Evolutionary conservation across 2,113 vertebrate genomes (phyloP).

Genomic region (Cisticola juncidis): DNA sequence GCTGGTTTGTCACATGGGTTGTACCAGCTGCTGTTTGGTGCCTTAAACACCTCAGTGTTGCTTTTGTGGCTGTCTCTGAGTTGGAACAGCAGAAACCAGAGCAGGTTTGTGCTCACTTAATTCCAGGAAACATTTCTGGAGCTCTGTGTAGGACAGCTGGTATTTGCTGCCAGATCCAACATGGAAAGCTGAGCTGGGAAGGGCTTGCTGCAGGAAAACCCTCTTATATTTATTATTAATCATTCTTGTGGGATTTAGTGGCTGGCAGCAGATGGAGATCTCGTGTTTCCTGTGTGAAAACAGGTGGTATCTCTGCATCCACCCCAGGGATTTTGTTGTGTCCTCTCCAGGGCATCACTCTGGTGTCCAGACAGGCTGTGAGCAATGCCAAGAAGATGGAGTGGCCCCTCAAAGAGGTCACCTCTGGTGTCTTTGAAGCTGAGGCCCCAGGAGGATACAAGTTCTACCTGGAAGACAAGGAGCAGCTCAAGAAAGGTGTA

Average conservation of each 20-base stretch:
- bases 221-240: not conserved
- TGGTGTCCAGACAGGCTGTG: slow-evolving; percentile 89
- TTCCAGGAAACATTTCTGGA: not conserved
- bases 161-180: not conserved
- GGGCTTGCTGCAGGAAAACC: not conserved
- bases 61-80: not conserved
- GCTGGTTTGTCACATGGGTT: not conserved
- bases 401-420: slow-evolving; percentile 86
- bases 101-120: not conserved
- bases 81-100: not conserved
- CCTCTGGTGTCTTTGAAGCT: slow-evolving; percentile 79
- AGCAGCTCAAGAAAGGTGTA: slow-evolving; percentile 79
- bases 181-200: not conserved
- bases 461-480: slow-evolving; percentile 87
- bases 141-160: not conserved
- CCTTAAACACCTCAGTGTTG: not conserved
- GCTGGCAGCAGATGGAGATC: not conserved
- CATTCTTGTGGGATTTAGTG: not conserved
- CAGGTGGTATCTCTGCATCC: not conserved
- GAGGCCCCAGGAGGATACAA: slow-evolving; percentile 92
- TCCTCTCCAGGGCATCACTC: slow-evolving; percentile 82
- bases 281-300: not conserved
- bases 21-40: not conserved
- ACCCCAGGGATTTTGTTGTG: not conserved
- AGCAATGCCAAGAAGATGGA: slow-evolving; percentile 83